Conservation (phyloP, 2,797 vertebrate species). For the Acipenser ruthenus region DNA sequence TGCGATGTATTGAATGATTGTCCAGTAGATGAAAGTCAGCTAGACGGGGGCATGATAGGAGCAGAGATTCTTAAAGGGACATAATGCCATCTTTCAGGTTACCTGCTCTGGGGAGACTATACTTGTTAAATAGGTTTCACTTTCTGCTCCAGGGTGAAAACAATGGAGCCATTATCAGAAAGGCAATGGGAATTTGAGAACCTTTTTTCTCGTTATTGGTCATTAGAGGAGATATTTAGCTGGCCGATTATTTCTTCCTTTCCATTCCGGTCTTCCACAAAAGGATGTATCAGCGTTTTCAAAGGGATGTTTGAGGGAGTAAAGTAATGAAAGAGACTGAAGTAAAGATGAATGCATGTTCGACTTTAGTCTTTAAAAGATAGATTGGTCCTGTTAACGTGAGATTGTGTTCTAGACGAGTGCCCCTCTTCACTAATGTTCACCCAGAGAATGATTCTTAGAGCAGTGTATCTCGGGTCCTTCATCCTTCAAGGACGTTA, state of each 20-base stretch:
- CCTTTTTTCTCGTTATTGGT: slow-evolving; percentile 51
- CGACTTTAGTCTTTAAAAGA: too few species aligned
- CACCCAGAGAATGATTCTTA: too few species aligned
- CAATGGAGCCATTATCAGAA: slow-evolving; percentile 56
- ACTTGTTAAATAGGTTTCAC: slow-evolving; percentile 50
- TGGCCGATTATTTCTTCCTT: slow-evolving; percentile 38
- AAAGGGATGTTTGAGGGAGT: too few species aligned
- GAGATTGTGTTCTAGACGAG: too few species aligned
- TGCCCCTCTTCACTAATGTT: too few species aligned
- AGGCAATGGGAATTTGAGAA: slow-evolving; percentile 52
- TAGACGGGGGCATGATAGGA: slow-evolving; percentile 35
- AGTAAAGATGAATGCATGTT: too few species aligned
- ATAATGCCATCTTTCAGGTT: slow-evolving; percentile 62
- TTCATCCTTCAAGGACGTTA: too few species aligned
- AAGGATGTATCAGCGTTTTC: too few species aligned
- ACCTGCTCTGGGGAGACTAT: slow-evolving; percentile 49
- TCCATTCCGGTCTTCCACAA: slow-evolving; percentile 29
- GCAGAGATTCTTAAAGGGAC: slow-evolving; percentile 48
- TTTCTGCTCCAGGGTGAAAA: slow-evolving; percentile 58
- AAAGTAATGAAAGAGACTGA: too few species aligned
- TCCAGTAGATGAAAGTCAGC: slow-evolving; percentile 58
- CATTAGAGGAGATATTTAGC: slow-evolving; percentile 50
- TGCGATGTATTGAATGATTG: slow-evolving; percentile 40
- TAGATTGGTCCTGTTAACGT: too few species aligned
- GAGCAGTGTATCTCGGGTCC: too few species aligned